Percentiles rank a stretch among this genome's conserved stretches.
Conservation (phyloP, 2,113 vertebrate species). For the Strigops habroptila region DNA sequence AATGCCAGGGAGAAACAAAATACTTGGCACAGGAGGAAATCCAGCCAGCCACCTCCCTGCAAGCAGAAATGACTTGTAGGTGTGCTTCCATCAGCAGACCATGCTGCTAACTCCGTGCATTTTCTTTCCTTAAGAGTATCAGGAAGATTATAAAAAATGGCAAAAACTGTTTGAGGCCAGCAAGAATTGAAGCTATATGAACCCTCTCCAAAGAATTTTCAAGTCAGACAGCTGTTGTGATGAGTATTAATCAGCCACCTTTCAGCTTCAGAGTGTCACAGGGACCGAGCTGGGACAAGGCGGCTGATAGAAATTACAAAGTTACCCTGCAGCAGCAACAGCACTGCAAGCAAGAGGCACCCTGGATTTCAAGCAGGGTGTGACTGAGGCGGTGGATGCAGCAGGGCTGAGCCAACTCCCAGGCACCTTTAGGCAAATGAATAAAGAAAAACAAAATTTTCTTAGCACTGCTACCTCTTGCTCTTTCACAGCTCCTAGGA, state of each 20-base stretch:
- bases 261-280: not conserved
- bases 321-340: not conserved
- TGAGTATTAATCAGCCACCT: not conserved
- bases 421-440: not conserved
- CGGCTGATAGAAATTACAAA: not conserved
- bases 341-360: accelerated
- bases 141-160: not conserved
- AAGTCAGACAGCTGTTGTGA: not conserved
- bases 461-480: not conserved
- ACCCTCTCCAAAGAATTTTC: not conserved
- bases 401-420: not conserved
- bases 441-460: not conserved
- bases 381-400: not conserved
- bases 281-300: not conserved
- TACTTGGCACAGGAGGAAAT: not conserved
- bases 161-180: not conserved
- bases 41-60: not conserved
- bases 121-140: not conserved
- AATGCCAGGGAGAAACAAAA: not conserved
- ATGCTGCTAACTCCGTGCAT: not conserved
- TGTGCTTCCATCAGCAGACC: not conserved
- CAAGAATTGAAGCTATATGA: not conserved
- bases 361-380: accelerated
- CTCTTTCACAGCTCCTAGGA: not conserved
- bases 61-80: accelerated